Percentiles rank a stretch among this genome's conserved stretches.
phyloP scores from a whole-genome alignment of 2,113 vertebrate genomes.

The Murina feae region DNA sequence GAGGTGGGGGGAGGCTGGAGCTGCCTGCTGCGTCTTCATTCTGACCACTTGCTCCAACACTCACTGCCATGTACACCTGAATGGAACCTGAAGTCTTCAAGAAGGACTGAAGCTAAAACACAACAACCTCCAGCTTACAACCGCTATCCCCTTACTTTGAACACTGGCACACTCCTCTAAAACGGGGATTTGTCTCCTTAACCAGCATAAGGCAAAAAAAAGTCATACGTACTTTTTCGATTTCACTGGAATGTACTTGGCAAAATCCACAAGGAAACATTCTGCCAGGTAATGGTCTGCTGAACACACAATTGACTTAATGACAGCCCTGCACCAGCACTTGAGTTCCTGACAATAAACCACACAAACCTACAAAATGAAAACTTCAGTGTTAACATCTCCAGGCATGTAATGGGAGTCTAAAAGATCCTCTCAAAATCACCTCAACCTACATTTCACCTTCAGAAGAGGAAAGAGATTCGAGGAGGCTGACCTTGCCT shows the following conservation, averaged over 20 bases:
- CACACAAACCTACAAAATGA: conserved; percentile 76
- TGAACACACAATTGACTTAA: conserved; percentile 72
- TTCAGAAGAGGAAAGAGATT: not conserved
- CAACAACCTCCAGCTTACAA: not conserved
- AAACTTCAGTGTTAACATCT: not conserved
- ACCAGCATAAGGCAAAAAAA: not conserved
- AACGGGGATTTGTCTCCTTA: not conserved
- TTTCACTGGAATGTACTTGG: conserved; percentile 74
- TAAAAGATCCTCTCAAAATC: not conserved
- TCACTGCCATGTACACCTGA: rapidly evolving
- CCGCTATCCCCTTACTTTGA: not conserved
- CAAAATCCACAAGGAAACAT: conserved; percentile 86
- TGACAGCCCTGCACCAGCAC: conserved; percentile 82
- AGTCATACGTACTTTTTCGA: conserved; percentile 74
- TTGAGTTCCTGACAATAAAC: conserved; percentile 80
- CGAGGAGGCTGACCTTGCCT: no score
- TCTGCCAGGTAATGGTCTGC: conserved; percentile 63
- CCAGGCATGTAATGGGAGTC: not conserved
- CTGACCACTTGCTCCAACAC: not conserved
- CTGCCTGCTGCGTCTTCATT: rapidly evolving
- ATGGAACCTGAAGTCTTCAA: not conserved
- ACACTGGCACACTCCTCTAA: not conserved
- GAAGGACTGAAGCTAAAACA: not conserved
- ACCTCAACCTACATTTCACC: not conserved
- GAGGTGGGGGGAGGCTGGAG: not conserved